phyloP scores from a whole-genome alignment of 2,888 invertebrate genomes.

The Synanthedon andrenaeformis region DNA sequence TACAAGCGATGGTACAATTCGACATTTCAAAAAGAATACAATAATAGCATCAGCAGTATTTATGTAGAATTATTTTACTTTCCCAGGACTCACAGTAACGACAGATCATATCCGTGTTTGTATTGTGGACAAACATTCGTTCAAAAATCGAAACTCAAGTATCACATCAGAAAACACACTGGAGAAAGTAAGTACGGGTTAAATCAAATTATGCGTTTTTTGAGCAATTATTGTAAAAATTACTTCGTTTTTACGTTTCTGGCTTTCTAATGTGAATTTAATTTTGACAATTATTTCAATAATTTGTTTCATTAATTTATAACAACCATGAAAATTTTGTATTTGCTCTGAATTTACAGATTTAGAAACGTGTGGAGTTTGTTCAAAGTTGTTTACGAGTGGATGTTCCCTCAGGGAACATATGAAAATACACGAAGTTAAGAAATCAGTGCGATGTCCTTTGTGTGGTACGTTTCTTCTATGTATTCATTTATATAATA shows the following conservation, averaged over 20 bases:
- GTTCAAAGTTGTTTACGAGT: conserved; percentile 65
- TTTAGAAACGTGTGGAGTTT: conserved; percentile 57
- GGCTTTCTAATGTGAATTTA: too few relatives aligned
- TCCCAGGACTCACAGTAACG: conserved; percentile 56
- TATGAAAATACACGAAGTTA: conserved; percentile 51
- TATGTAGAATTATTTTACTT: background rate
- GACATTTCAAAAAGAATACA: background rate
- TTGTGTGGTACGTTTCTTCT: conserved; percentile 49
- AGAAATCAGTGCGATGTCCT: conserved; percentile 49
- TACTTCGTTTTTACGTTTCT: too few relatives aligned
- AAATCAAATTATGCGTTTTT: too few relatives aligned
- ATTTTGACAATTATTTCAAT: too few relatives aligned
- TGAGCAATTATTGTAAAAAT: too few relatives aligned
- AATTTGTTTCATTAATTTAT: too few relatives aligned
- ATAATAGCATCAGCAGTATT: background rate
- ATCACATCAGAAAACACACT: conserved; percentile 68
- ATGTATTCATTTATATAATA: too few relatives aligned
- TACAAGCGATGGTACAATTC: too few relatives aligned
- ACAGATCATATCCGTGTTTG: conserved; percentile 54
- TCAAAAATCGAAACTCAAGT: conserved; percentile 68
- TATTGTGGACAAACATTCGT: conserved; percentile 69
- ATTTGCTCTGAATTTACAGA: conserved; percentile 27
- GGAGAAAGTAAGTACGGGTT: conserved; percentile 59
- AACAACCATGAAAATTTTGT: too few relatives aligned
- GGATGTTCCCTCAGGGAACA: conserved; percentile 66